phyloP scores from a whole-genome alignment of 2,113 vertebrate genomes.

The Gallinago jamesoni region DNA sequence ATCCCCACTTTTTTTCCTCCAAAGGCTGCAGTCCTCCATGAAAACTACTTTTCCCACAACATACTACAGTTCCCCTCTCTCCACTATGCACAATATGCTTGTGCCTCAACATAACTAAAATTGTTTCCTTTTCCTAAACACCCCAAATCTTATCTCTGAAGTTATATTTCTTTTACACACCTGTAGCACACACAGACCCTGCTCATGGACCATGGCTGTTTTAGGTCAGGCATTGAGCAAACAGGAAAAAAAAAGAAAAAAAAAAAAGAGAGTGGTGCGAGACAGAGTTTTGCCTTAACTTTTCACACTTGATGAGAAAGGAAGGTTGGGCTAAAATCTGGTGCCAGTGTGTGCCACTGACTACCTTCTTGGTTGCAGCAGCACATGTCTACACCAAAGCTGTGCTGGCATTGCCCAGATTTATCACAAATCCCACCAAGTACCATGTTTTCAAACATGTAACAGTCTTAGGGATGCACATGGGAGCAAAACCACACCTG shows the following conservation, averaged over 20 bases:
- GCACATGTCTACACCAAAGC: background rate
- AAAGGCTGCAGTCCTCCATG: background rate
- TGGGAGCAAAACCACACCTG: background rate
- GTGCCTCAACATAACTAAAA: background rate
- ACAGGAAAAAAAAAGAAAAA: background rate
- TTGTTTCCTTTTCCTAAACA: background rate
- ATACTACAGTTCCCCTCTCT: background rate
- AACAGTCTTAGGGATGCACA: background rate
- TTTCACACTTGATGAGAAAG: rapidly evolving
- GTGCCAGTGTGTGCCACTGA: too few relatives aligned
- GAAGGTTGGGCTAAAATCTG: background rate
- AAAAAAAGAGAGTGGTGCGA: background rate
- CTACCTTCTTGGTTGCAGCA: background rate
- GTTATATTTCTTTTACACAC: background rate
- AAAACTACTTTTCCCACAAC: background rate
- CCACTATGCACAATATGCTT: rapidly evolving
- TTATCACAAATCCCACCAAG: background rate
- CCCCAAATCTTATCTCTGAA: background rate
- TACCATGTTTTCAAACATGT: background rate
- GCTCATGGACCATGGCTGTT: background rate
- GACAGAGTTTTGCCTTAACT: background rate
- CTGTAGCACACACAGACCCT: background rate
- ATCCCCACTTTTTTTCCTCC: background rate
- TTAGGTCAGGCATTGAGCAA: background rate
- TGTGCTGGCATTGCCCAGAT: background rate